Base-by-base conservation (phyloP, 2,113 vertebrate species). In the Limnothrissa miodon region DNA sequence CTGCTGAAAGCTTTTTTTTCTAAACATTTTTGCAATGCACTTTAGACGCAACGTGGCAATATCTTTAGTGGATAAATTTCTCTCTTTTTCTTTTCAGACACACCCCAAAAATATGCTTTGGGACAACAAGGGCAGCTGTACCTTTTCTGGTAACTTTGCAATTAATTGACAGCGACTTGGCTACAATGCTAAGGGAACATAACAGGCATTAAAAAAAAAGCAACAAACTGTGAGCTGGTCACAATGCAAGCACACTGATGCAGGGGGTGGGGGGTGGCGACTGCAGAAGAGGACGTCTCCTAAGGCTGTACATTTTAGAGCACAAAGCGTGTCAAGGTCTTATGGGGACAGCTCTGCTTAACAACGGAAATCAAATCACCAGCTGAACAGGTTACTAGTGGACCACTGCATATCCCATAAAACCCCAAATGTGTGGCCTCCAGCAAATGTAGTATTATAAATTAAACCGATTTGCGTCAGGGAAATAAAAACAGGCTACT, bases 401-500 rank as follows among this genome's bases (percentile, higher is more conserved):
- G 85, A 85, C 83, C 84, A 51, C 84, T 86, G 29, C 51, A 80
- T 82, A 82, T 83, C 51, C 70, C 84, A 83, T 79, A 82, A 83
- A 53, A 84, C 83, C 86, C 85, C 86, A 11, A 84, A 89, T 84
- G 82, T 83, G 80, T 84, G 81, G 85, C 80, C 86, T 86, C 46
- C 83, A 88, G 87, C 87, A 85, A 78, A 80, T 83, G 85, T 83
- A 86, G 85, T 81, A 86, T 86, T 80, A 85, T 82, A 83, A 86
- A 87, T 85, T 85, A 89, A 83, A 85, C 70, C 81, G 81, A 85
- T 79, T 88, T 82, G 85, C 80, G 85, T 86, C 82, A 89, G 79
- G 78, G 84, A 86, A 83, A 74, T 36, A 36, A 74, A 83, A 89
- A 88, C 85, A 88, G 87, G 86, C 87, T 90, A 88, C 86, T 87